These are phyloP conservation scores for Gallinago media DNA, from an alignment of 2,113 vertebrate species.

Conservation along the genomic window DNA sequence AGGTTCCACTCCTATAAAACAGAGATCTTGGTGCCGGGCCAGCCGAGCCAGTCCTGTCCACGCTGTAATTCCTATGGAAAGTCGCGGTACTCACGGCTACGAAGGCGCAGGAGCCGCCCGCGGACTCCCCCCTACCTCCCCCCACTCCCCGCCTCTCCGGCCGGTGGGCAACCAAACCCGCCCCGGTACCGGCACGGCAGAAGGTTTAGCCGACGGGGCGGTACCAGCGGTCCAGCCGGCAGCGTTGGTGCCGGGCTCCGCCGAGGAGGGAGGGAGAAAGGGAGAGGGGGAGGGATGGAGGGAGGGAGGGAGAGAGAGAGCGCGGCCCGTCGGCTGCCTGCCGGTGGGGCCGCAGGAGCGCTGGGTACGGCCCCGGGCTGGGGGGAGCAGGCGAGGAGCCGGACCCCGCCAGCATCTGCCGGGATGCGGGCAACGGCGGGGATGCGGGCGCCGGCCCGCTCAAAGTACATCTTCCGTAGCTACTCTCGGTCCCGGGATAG, in stretches of 20 bases:
- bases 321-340: neutral
- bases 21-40: neutral
- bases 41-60: conserved; percentile 17
- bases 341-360: neutral
- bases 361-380: neutral
- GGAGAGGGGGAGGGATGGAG: no score
- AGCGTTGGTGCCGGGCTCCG: neutral
- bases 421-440: neutral
- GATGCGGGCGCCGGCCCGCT: neutral
- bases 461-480: neutral
- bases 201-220: neutral
- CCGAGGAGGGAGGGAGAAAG: neutral
- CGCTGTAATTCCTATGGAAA: conserved; percentile 76
- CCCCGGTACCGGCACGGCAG: neutral
- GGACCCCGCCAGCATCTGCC: neutral
- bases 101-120: neutral
- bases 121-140: neutral
- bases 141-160: neutral
- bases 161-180: neutral
- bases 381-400: neutral
- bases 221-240: neutral
- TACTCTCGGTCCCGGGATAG: neutral
- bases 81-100: conserved; percentile 35
- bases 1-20: neutral
- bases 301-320: no score